Percentiles rank a stretch among this genome's conserved stretches.
Evolutionary conservation across 2,797 vertebrate genomes (phyloP).

Genomic region (Pygocentrus nattereri): DNA sequence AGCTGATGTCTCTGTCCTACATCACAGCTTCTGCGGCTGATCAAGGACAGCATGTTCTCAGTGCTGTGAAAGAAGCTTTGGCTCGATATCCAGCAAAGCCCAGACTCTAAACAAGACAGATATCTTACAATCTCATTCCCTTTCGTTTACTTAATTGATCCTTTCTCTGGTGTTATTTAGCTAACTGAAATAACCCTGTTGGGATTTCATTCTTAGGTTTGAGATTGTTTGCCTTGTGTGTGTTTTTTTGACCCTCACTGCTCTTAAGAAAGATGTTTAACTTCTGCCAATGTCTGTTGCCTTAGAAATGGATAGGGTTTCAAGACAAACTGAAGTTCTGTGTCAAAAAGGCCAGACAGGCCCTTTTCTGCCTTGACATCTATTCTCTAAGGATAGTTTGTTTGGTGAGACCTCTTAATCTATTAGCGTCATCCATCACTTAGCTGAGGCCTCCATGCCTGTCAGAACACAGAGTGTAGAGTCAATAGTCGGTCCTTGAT

Average conservation of each 20-base stretch:
- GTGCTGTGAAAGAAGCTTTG: not conserved
- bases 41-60: constrained; percentile 31
- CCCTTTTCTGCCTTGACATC: not conserved
- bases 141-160: constrained; percentile 50
- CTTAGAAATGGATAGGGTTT: constrained; percentile 47
- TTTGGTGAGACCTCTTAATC: constrained; percentile 49
- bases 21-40: constrained; percentile 26
- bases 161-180: constrained; percentile 30
- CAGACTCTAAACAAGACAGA: constrained; percentile 30
- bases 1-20: constrained; percentile 34
- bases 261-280: constrained; percentile 49
- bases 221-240: constrained; percentile 38
- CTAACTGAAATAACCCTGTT: constrained; percentile 22
- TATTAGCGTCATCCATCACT: constrained; percentile 53
- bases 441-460: constrained; percentile 54
- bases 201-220: constrained; percentile 37
- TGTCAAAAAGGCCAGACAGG: constrained; percentile 26
- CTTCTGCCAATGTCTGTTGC: constrained; percentile 39
- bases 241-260: constrained; percentile 23
- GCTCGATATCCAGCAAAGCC: not conserved
- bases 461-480: constrained; percentile 48
- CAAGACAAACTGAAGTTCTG: constrained; percentile 34
- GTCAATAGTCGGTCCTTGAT: constrained; percentile 57
- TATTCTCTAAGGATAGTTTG: constrained; percentile 37
- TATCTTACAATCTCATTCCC: constrained; percentile 22